Base-by-base conservation (phyloP, 2,113 vertebrate species). In the Candoia aspera region DNA sequence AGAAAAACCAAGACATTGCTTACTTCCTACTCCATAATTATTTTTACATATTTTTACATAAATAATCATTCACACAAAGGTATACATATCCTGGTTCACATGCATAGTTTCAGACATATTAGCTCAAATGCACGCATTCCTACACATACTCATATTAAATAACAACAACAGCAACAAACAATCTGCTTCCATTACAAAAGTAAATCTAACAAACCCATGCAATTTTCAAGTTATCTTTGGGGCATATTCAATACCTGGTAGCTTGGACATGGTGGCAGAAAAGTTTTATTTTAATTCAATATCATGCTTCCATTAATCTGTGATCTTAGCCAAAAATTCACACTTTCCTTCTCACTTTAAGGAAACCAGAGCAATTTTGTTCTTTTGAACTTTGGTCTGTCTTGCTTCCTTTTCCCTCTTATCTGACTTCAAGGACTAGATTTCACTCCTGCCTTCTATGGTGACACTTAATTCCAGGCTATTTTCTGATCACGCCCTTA, bases 181-280 rank as follows among this genome's bases (percentile, higher is more conserved):
- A 49, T 5, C 49, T 49, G 49, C 49, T 5, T 49, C 49, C 49
- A 49, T 49, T 49, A 49, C 49, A 49, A 3, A 49, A 49, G 49
- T 49, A 49, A 49, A 49, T 49, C 49, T 49, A 49, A 49, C 49
- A 49, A 49, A 49, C 3, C 49, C 49, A 49, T 49, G 3, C 49
- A 49, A 49, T 49, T 49, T 49, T 49, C 49, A 49, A 49, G 49
- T 5, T 49, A 49, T 5, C 6, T 49, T 49, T 49, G 49, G 49
- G 4, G 49, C 49, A 49, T 49, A 49, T 5, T 49, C 49, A 49
- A 49, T 49, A 49, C 49, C 4, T 49, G 49, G 49, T 49, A 8
- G 49, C 49, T 49, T 49, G 49, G 3, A 92, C 89, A 86, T 55
- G 86, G 62, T 26, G 87, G 23, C 92, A 93, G 58, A 91, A 42